Evolutionary conservation across 2,113 vertebrate genomes (phyloP).

Genomic region (Poeciliopsis occidentalis): DNA sequence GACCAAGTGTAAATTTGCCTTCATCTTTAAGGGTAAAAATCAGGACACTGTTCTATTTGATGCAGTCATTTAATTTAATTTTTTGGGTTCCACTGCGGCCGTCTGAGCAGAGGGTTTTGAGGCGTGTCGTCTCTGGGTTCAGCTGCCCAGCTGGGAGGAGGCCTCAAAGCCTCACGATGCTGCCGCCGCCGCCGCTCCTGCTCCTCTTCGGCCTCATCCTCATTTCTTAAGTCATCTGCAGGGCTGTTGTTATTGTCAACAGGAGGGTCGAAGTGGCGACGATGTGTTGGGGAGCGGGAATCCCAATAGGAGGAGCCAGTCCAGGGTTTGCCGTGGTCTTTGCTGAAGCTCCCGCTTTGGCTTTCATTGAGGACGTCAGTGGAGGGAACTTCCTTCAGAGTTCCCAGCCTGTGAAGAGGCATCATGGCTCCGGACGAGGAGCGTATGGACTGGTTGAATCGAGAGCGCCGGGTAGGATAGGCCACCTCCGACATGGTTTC

Average conservation of each 20-base stretch:
- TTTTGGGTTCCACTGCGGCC: slow-evolving; percentile 70
- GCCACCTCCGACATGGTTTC: slow-evolving; percentile 65
- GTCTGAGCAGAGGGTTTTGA: slow-evolving; percentile 66
- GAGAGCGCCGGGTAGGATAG: slow-evolving; percentile 47
- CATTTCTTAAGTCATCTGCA: slow-evolving; percentile 17
- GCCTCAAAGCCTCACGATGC: background rate
- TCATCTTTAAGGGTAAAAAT: background rate
- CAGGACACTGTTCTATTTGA: background rate
- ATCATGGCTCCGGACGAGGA: slow-evolving; percentile 64
- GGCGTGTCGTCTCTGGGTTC: slow-evolving; percentile 46
- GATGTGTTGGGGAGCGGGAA: slow-evolving; percentile 10
- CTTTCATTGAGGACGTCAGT: slow-evolving; percentile 51
- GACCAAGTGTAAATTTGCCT: background rate
- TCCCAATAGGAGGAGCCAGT: slow-evolving; percentile 48
- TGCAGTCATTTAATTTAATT: slow-evolving; percentile 50
- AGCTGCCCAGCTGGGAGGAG: slow-evolving; percentile 45
- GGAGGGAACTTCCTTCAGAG: slow-evolving; percentile 59
- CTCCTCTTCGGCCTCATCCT: slow-evolving; percentile 4
- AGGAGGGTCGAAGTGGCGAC: background rate
- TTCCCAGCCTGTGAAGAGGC: slow-evolving; percentile 65
- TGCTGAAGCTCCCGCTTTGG: background rate
- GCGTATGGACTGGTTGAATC: slow-evolving; percentile 25
- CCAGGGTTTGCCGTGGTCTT: background rate
- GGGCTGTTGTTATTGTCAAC: background rate
- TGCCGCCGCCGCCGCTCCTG: background rate